Conservation (phyloP, 2,888 invertebrate species). For the Apodemia duryi region DNA sequence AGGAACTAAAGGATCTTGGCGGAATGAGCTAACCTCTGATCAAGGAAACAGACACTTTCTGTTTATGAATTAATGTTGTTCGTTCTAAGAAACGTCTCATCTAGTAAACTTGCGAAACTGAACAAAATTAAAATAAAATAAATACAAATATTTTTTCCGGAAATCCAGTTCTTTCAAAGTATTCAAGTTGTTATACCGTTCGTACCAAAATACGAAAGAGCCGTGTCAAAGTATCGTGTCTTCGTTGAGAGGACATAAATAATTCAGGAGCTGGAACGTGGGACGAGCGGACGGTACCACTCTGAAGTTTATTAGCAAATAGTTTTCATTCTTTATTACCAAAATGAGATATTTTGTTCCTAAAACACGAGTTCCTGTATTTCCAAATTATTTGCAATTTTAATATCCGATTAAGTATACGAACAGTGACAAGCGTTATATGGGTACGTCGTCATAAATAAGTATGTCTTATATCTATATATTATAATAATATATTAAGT, state of each 20-base stretch:
- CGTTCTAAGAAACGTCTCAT: not conserved
- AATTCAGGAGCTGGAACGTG: constrained; percentile 52
- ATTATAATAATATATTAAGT: too few relatives aligned
- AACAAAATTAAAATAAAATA: not conserved
- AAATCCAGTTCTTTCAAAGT: constrained; percentile 15
- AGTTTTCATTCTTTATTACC: constrained; percentile 9
- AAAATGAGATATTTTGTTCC: not conserved
- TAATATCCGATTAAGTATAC: not conserved
- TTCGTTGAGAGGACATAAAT: constrained; percentile 50
- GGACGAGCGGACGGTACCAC: constrained; percentile 30
- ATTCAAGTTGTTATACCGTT: constrained; percentile 32
- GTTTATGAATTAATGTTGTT: not conserved
- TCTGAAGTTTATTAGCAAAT: not conserved
- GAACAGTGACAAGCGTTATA: too few relatives aligned
- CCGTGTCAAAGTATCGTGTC: constrained; percentile 58
- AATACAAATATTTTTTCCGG: constrained; percentile 14
- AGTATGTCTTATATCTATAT: too few relatives aligned
- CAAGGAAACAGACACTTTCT: not conserved
- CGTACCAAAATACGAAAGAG: constrained; percentile 39
- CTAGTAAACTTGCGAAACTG: not conserved
- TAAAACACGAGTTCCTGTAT: not conserved
- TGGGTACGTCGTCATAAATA: too few relatives aligned
- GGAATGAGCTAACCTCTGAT: too few relatives aligned
- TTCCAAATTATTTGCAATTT: not conserved
- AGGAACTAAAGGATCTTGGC: too few relatives aligned